Evolutionary conservation across 2,113 vertebrate genomes (phyloP), one percentile per base, ranked within the genome.

Genomic region (Lophochroa leadbeateri): DNA sequence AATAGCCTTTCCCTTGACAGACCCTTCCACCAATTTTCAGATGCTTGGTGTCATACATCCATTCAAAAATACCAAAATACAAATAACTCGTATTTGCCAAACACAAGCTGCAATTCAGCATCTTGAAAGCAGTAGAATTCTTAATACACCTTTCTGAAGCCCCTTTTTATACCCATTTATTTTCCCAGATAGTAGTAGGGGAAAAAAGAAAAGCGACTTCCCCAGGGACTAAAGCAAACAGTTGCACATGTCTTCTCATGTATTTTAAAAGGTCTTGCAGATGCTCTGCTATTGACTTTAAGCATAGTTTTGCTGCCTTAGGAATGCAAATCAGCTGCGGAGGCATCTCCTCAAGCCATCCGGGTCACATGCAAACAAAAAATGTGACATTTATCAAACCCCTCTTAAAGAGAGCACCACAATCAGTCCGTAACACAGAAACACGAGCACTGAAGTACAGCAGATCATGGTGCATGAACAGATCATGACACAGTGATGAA

Each of bases 311-410:
- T 78, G n/a, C 53, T 67, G 44, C 63, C 69, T 79, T 15, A 82
- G 92, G 87, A 97, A 97, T 90, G 86, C 55, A 92, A 82, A 92
- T 86, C 93, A 94, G 70, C 86, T 94, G 91, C 10, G 7, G 41
- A 75, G 90, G 60, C 86, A 95, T 39, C 57, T 95, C 93, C 82
- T 75, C 63, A 53, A 91, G 82, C 60, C 85, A 90, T 69, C 28
- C 3, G 3, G 77, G 86, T 91, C 65, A 92, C 63, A 52, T n/a
- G 39, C 35, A 86, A 74, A 82, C 18, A 37, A 46, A 58, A 94
- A 75, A 80, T 4, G 29, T 44, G 37, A 85, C 55, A 43, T 89
- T 91, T 82, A 92, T 64, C 61, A 75, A 65, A 89, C 67, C 28
- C 28, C 16, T 67, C 46, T 69, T 79, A 15, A 80, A 21, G 11